Evolutionary conservation across 2,797 vertebrate genomes (phyloP), one percentile per base, ranked within the genome.

Genomic region (Falco concolor): DNA sequence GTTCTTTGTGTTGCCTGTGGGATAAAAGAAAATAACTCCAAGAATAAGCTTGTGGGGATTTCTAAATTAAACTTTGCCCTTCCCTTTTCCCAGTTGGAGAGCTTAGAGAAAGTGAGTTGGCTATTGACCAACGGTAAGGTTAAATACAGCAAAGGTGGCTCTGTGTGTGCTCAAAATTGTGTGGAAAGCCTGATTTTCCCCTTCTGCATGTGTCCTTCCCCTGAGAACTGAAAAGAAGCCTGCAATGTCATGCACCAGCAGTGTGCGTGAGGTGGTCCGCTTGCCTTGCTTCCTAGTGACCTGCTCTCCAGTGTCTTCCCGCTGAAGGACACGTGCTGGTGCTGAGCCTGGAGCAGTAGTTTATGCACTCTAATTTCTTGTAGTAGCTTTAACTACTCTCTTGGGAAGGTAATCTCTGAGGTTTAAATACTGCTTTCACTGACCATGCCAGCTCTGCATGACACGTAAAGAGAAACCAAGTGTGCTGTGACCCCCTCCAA

Each of bases 31-130:
- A 95, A 25, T 80, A 65, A 61, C 74, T 87, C 80, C 77, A 87
- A 85, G 84, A 93, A 56, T 36, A 93, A 90, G 45, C 40, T 79
- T 88, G 44, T 87, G 87, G 84, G 83, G 38, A 57, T 92, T 78
- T 96, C 89, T 97, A 88, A 97, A 93, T 91, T 89, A 90, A 95
- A 90, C 67, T 81, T 94, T 91, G 53, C 97, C 92, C 84, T 96
- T 63, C 94, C 75, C 89, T 95, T 79, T 87, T 91, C 91, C 92
- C 87, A 95, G 92, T 94, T 92, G 97, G 93, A 96, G 89, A 95
- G 70, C 87, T 94, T 97, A 94, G 93, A 91, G 80, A 82, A 34
- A 87, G 32, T 93, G 90, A 93, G 69, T 95, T 93, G 65, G 83
- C 78, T 92, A 50, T 96, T 90, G 53, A 82, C 88, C 87, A 28